Evolutionary conservation across 2,797 vertebrate genomes (phyloP).

Genomic region (Pristis pectinata): DNA sequence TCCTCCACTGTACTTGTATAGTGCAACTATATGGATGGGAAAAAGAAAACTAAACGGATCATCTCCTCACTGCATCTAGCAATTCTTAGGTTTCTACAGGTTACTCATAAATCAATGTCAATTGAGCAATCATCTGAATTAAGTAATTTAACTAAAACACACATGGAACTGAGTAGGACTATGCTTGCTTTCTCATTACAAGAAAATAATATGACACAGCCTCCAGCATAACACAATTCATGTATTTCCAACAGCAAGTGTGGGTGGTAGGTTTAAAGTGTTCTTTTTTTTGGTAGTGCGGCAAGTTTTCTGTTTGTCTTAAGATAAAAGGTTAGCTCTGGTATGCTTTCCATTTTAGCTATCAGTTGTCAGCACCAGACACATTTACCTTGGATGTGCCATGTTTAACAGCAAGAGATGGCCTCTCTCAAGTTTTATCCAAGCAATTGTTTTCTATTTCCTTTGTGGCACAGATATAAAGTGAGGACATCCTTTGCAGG

Average conservation of each 20-base stretch:
- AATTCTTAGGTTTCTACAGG: background rate
- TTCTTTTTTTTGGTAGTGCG: background rate
- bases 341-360: background rate
- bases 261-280: background rate
- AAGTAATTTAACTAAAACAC: background rate
- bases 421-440: background rate
- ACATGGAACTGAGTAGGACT: background rate
- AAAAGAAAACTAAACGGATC: background rate
- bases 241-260: background rate
- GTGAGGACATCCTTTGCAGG: background rate
- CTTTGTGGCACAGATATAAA: background rate
- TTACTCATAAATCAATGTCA: background rate
- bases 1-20: background rate
- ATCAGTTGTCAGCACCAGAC: background rate
- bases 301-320: background rate
- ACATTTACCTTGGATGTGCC: background rate
- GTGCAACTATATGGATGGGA: background rate
- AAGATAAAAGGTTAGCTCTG: background rate
- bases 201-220: no score
- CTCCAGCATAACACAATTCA: background rate
- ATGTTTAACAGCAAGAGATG: background rate
- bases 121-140: background rate
- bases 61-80: background rate
- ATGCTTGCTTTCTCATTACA: background rate
- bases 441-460: background rate